Percentiles rank a stretch among this genome's conserved stretches.
These are phyloP conservation scores for Megaptera novaeangliae DNA, from an alignment of 2,113 vertebrate species.

Conservation along the genomic window DNA sequence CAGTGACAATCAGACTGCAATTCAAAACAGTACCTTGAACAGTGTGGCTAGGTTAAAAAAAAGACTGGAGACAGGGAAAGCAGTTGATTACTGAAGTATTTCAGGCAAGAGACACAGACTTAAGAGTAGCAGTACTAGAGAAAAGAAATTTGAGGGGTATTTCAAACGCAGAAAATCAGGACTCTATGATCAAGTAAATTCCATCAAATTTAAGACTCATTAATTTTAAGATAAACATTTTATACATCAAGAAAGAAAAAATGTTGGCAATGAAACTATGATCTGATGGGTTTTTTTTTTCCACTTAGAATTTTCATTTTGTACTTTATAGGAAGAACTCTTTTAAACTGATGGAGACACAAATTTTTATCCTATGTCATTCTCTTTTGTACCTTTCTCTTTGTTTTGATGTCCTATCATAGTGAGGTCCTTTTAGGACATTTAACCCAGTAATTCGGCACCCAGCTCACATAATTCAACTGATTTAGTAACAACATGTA, in stretches of 20 bases:
- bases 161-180: neutral
- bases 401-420: neutral
- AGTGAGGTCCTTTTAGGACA: constrained; percentile 9
- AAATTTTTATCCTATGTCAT: neutral
- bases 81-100: neutral
- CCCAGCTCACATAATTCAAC: neutral
- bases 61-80: neutral
- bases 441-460: neutral
- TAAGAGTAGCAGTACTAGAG: neutral
- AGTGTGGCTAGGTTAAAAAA: neutral
- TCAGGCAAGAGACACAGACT: neutral
- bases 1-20: neutral
- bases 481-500: neutral
- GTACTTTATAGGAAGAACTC: neutral
- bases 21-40: neutral
- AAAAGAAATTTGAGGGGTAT: neutral
- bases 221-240: neutral
- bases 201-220: neutral
- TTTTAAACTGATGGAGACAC: neutral
- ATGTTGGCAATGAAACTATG: neutral
- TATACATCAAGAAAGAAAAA: neutral
- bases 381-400: neutral
- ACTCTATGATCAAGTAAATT: neutral
- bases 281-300: neutral
- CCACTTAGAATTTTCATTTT: neutral